phyloP scores from a whole-genome alignment of 37 sponge, comb jelly and placozoan species.

The Ephydatia muelleri region DNA sequence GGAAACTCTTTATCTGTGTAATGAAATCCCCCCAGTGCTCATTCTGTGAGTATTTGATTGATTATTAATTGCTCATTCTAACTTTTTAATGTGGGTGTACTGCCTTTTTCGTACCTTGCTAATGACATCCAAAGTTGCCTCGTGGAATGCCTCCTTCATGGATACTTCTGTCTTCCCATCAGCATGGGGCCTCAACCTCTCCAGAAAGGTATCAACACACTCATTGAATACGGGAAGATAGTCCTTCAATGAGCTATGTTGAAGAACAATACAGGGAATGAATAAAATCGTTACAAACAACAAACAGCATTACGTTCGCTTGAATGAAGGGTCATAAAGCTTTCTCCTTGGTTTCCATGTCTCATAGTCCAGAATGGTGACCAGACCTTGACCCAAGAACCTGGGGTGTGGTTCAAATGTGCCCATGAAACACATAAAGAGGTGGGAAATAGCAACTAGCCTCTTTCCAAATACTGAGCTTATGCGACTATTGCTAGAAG shows the following conservation, averaged over 20 bases:
- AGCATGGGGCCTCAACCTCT: background rate
- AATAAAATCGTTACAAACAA: no score
- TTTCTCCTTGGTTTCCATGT: conserved; percentile 12
- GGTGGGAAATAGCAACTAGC: no score
- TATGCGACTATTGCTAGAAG: no score
- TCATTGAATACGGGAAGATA: background rate
- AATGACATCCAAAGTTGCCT: background rate
- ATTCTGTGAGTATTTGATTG: no score
- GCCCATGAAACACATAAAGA: no score
- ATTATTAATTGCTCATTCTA: no score
- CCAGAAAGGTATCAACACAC: background rate
- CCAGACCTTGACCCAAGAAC: background rate
- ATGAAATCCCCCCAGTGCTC: no score
- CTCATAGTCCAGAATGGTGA: conserved; percentile 15
- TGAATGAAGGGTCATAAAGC: conserved; percentile 8
- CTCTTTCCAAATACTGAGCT: no score
- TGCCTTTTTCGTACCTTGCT: background rate
- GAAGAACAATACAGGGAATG: no score
- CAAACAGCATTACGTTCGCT: background rate
- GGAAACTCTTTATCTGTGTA: no score
- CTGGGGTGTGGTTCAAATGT: background rate
- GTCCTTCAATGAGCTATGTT: background rate
- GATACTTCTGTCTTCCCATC: conserved; percentile 7
- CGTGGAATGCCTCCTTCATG: background rate
- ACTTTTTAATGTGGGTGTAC: no score